A percentile compares a stretch with the other conserved stretches of the same genome.
Evolutionary conservation across 2,797 vertebrate species (phyloP).

Genomic region (Novumbra hubbsi): DNA sequence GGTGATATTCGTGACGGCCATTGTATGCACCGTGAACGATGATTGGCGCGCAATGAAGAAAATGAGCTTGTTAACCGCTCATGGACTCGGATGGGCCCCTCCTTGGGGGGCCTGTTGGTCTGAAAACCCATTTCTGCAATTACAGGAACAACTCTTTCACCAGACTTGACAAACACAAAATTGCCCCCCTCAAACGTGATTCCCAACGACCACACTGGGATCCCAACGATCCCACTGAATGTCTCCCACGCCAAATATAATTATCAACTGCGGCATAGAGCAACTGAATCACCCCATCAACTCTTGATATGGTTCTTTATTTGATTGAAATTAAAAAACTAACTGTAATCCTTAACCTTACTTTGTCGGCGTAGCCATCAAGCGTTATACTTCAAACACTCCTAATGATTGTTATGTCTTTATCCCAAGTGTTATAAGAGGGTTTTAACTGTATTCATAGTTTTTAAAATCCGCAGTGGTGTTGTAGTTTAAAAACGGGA

Average conservation of each 20-base stretch:
- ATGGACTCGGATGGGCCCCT: slow-evolving; percentile 27
- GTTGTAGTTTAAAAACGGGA: not conserved
- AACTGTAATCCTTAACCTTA: not conserved
- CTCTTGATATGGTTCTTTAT: not conserved
- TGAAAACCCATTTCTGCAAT: slow-evolving; percentile 7
- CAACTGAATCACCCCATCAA: not conserved
- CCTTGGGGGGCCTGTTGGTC: slow-evolving; percentile 8
- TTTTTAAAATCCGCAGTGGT: too few relatives aligned
- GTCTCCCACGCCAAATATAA: slow-evolving; percentile 5
- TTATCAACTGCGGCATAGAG: not conserved
- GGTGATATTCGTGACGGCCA: slow-evolving; percentile 16
- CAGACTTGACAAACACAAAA: slow-evolving; percentile 10
- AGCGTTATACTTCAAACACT: too few relatives aligned
- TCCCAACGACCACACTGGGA: slow-evolving; percentile 3
- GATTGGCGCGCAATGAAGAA: slow-evolving; percentile 43
- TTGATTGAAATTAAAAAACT: not conserved
- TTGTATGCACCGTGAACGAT: slow-evolving; percentile 16
- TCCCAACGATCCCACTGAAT: slow-evolving; percentile 19
- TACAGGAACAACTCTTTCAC: not conserved
- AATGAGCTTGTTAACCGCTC: slow-evolving; percentile 56
- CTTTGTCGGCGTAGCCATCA: too few relatives aligned
- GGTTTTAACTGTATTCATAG: not conserved
- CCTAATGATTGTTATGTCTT: not conserved
- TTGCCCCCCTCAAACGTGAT: not conserved
- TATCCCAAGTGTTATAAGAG: not conserved